Percentiles rank a stretch among this genome's conserved stretches.
phyloP scores from a whole-genome alignment of 2,888 invertebrate species.

The Patella ulyssiponensis region DNA sequence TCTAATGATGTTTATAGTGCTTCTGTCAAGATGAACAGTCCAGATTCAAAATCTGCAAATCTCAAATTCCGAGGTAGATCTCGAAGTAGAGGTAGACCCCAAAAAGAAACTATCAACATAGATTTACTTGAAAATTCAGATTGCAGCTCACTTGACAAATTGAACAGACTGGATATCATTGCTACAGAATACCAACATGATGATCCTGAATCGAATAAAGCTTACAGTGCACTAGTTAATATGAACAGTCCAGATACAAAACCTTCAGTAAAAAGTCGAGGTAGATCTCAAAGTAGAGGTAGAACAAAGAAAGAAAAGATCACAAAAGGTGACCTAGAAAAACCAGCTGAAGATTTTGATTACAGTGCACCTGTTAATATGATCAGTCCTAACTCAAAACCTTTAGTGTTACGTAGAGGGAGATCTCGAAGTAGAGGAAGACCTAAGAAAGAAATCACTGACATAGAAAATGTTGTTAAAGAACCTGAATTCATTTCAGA shows the following conservation, averaged over 20 bases:
- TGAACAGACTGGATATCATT: not conserved
- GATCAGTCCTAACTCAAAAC: not conserved
- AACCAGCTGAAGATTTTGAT: not conserved
- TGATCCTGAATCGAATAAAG: not conserved
- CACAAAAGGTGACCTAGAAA: too few species aligned
- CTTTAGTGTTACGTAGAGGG: not conserved
- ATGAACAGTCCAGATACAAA: not conserved
- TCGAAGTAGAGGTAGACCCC: not conserved
- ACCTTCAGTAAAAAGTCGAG: not conserved
- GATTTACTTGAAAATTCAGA: not conserved
- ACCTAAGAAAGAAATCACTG: not conserved
- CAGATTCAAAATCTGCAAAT: not conserved
- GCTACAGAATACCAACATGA: not conserved
- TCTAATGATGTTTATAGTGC: not conserved
- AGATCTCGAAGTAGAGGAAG: conserved; percentile 7
- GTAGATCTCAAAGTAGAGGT: conserved; percentile 3
- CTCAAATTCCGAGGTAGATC: not conserved
- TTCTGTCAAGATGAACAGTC: not conserved
- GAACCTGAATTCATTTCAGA: too few species aligned
- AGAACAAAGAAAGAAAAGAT: not conserved
- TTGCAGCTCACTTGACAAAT: not conserved
- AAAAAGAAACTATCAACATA: not conserved
- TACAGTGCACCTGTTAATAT: not conserved
- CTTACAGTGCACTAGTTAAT: not conserved
- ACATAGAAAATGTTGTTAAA: too few species aligned